phyloP scores from a whole-genome alignment of 2,888 invertebrate species.

The Orchestes rusci region DNA sequence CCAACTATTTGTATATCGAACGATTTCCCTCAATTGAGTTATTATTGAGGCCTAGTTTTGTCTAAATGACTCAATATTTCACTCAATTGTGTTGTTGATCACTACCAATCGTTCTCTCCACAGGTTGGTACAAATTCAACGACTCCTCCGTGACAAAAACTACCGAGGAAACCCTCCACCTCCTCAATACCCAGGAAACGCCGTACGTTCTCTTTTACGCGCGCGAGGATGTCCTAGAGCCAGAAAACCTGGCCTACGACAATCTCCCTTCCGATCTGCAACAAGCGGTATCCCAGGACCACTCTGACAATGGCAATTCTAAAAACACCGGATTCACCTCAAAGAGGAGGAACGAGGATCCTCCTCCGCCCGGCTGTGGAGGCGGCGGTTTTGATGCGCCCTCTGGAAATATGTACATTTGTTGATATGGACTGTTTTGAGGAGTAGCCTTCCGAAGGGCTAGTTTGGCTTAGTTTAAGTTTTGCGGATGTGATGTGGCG shows the following conservation, averaged over 20 bases:
- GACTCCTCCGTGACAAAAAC: slow-evolving; percentile 64
- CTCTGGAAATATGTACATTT: slow-evolving; percentile 41
- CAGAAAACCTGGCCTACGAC: slow-evolving; percentile 34
- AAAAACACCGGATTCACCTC: slow-evolving; percentile 31
- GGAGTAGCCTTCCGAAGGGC: too few relatives aligned
- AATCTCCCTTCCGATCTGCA: slow-evolving; percentile 36
- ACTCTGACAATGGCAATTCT: slow-evolving; percentile 31
- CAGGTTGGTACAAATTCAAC: slow-evolving; percentile 71
- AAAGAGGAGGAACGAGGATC: slow-evolving; percentile 43
- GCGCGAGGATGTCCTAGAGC: slow-evolving; percentile 39
- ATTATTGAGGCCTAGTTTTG: too few relatives aligned
- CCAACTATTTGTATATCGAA: too few relatives aligned
- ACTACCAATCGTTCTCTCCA: too few relatives aligned
- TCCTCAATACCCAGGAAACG: slow-evolving; percentile 63
- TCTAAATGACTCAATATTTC: too few relatives aligned
- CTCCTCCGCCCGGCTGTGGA: slow-evolving; percentile 49
- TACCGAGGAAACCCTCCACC: slow-evolving; percentile 54
- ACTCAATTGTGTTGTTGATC: too few relatives aligned
- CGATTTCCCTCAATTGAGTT: too few relatives aligned
- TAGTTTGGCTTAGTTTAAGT: too few relatives aligned
- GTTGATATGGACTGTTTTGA: too few relatives aligned
- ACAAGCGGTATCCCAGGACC: slow-evolving; percentile 35
- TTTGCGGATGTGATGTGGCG: too few relatives aligned
- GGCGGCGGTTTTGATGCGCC: slow-evolving; percentile 40
- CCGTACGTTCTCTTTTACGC: slow-evolving; percentile 78